Base-by-base conservation (phyloP, 2,888 invertebrate genomes). In the Drosophila fungiperda region DNA sequence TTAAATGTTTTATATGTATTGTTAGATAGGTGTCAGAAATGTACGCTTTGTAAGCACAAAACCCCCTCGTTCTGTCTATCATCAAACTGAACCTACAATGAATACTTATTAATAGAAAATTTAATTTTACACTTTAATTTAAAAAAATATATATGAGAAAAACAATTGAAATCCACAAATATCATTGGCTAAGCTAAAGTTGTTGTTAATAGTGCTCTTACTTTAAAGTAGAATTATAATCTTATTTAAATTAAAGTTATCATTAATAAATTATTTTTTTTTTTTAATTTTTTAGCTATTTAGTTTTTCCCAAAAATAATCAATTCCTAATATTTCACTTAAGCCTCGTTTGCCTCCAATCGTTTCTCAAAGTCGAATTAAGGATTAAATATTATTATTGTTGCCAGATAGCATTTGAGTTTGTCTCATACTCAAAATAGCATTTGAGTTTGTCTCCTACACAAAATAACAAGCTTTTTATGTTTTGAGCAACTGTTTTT, bases 401-500 rank as follows among this genome's bases (percentile, higher is more conserved):
- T 26, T 48, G 36, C 1, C n/a, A 42, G 57, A 50, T 26, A 20
- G 40, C 38, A 40, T 23, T 63, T 49, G 26, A 60, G 33, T 40
- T 29, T 20, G 33, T 12, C 42, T 4, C 11, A 17, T 42, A 33
- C 38, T 40, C 26, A 45, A 59, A 52, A 62, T 57, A 55, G 55
- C 26, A 38, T 15, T 48, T n/a, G 20, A 38, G 48, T 23, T 32
- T 40, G 17, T 9, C 42, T 4, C 11, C 20, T 42, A 29, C 38
- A 40, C 26, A 45, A 59, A 52, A 62, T 57, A 55, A 62, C 26
- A 38, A 50, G 32, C 48, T 26, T 48, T 42, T 78, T 78, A 67
- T 72, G 66, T 63, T 15, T 48, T 17, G 20, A 38, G 60, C 57
- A 59, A 67, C 53, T 77, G 68, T 59, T 79, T 67, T 69, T 63